Evolutionary conservation across 2,113 vertebrate species (phyloP).

Genomic region (Edolisoma coerulescens): DNA sequence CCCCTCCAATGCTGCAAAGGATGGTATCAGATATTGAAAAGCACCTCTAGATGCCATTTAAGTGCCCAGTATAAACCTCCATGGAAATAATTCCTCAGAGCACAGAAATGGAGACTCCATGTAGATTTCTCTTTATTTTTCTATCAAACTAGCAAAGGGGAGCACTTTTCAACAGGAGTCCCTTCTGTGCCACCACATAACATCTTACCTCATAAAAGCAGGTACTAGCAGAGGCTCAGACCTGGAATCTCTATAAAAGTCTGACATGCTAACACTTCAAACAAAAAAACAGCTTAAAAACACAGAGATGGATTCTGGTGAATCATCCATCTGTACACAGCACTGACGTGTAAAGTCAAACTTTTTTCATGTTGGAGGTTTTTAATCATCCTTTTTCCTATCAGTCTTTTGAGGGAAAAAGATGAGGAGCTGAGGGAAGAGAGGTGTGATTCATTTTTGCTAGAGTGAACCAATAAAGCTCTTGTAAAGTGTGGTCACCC

Average conservation of each 20-base stretch:
- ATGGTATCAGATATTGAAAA: background rate
- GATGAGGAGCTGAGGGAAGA: background rate
- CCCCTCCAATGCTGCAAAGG: background rate
- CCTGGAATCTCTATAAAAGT: background rate
- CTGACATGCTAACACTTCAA: conserved; percentile 31
- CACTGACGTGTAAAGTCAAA: background rate
- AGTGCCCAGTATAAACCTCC: background rate
- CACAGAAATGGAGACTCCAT: background rate
- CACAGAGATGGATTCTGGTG: conserved; percentile 3
- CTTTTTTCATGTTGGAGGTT: background rate
- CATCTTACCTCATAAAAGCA: conserved; percentile 15
- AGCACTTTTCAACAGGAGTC: background rate
- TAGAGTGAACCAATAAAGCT: conserved; percentile 22
- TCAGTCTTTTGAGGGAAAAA: conserved; percentile 13
- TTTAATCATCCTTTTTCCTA: conserved; percentile 25
- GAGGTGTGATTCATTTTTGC: conserved; percentile 44
- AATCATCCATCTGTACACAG: conserved; percentile 42
- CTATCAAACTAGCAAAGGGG: background rate
- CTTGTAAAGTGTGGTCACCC: conserved; percentile 19
- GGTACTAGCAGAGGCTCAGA: background rate
- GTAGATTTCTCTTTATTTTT: background rate
- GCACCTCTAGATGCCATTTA: background rate
- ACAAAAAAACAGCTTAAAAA: background rate
- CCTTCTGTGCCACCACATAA: background rate
- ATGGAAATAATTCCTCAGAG: background rate